Evolutionary conservation across 2,113 vertebrate species (phyloP), one percentile per base, ranked within the genome.

Genomic region (Entelurus aequoreus): DNA sequence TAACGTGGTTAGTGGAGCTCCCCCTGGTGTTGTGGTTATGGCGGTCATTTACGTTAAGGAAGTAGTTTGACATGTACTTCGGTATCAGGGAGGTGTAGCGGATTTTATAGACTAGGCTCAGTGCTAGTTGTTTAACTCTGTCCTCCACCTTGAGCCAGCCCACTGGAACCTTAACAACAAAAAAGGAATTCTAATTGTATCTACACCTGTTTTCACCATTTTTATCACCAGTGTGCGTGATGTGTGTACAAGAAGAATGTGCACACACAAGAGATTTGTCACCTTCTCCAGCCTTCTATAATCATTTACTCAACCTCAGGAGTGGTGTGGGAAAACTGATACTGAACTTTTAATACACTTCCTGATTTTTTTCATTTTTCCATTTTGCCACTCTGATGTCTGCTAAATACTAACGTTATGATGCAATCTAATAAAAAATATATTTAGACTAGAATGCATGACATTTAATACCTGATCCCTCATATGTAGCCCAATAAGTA

Each of bases 311-410:
- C 63, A 35, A 44, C 40, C 37, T 42, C 37, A 16, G 54, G 54
- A 38, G n/a, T 40, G 16, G 47, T 63, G 57, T 72, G 62, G 66
- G 60, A 69, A 55, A 19, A 70, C 46, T 59, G 13, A 49, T n/a
- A 49, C 21, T 16, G 15, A 8, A 51, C 36, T 48, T 60, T 48
- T 0, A 4, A 46, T 57, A 13, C 35, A 78, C 74, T 85, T 84
- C 83, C 81, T 80, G 58, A 68, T 88, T 81, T 19, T n/a, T 69
- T 50, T 9, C 8, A 28, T 12, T 28, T 53, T 53, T 28, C 6
- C 40, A 8, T 42, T 42, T 42, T 42, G 42, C 42, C 11, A 12
- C 3, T 46, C 42, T 11, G 42, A 10, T 11, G 5, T 4, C 6
- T 53, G 4, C 10, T 53, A 8, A 19, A 19, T 50, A 19, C 16